phyloP scores from a whole-genome alignment of 2,888 invertebrate species.

The Achlya flavicornis region DNA sequence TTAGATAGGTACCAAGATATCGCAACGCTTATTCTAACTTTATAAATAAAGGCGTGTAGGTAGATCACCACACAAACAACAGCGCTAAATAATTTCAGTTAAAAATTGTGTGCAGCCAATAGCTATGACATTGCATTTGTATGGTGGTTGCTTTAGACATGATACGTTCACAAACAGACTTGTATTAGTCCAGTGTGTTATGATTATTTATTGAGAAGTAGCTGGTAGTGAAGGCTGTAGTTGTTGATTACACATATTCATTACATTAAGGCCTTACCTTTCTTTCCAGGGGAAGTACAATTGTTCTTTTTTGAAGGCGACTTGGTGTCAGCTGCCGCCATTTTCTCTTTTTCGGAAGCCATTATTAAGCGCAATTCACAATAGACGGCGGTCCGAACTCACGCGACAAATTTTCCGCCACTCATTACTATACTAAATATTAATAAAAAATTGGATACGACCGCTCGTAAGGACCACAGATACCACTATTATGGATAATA shows the following conservation, averaged over 20 bases:
- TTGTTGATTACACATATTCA: neutral
- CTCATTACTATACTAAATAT: slow-evolving; percentile 69
- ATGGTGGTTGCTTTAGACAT: neutral
- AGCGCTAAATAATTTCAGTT: too few relatives aligned
- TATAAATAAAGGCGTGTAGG: too few relatives aligned
- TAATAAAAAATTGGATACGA: slow-evolving; percentile 28
- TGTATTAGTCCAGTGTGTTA: neutral
- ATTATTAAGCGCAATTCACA: slow-evolving; percentile 59
- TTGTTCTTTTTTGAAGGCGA: slow-evolving; percentile 78
- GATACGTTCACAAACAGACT: neutral
- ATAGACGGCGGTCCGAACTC: slow-evolving; percentile 51
- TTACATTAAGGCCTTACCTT: slow-evolving; percentile 59
- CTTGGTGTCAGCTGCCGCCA: slow-evolving; percentile 76
- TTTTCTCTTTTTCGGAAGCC: slow-evolving; percentile 79
- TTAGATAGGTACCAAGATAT: too few relatives aligned
- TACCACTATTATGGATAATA: slow-evolving; percentile 64
- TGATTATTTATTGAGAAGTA: neutral
- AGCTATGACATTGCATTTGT: neutral
- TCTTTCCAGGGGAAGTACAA: slow-evolving; percentile 79
- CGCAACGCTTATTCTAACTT: too few relatives aligned
- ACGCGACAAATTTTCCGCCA: slow-evolving; percentile 59
- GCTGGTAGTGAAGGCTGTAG: neutral
- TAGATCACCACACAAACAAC: too few relatives aligned
- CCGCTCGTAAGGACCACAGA: slow-evolving; percentile 58
- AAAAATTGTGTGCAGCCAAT: neutral